These are phyloP conservation scores for Desoria tigrina DNA, from an alignment of 2,888 invertebrate species.

Conservation along the genomic window DNA sequence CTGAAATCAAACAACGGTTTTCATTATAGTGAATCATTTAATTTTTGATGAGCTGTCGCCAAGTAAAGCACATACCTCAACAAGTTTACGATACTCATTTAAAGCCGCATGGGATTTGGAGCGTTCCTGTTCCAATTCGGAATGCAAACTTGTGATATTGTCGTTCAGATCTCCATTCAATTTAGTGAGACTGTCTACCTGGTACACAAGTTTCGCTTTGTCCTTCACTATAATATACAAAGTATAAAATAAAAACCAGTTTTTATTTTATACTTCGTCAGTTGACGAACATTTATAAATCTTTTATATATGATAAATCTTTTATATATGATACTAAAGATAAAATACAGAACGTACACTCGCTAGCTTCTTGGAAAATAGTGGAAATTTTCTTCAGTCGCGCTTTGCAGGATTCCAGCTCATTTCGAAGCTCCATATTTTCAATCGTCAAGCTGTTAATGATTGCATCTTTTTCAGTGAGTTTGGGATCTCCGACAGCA, in stretches of 20 bases:
- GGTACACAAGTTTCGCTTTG: conserved; percentile 72
- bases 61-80: conserved; percentile 41
- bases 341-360: conserved; percentile 61
- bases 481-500: conserved; percentile 38
- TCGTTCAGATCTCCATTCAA: conserved; percentile 73
- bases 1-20: conserved; percentile 14
- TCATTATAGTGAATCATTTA: neutral
- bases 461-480: conserved; percentile 53
- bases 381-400: conserved; percentile 71
- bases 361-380: conserved; percentile 69
- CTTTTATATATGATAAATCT: conserved; percentile 9
- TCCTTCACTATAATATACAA: conserved; percentile 69
- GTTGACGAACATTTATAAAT: neutral
- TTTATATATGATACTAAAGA: neutral
- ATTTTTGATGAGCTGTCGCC: too few relatives aligned
- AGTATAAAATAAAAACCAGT: conserved; percentile 21
- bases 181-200: conserved; percentile 69
- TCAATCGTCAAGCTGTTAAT: conserved; percentile 50
- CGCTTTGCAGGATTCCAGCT: conserved; percentile 68
- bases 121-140: conserved; percentile 73
- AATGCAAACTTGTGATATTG: conserved; percentile 69
- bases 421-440: conserved; percentile 61
- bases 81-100: conserved; percentile 41
- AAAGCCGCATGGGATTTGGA: conserved; percentile 60
- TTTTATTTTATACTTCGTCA: neutral